A percentile compares a stretch with the other conserved stretches of the same genome.
Evolutionary conservation across 2,888 invertebrate species (phyloP).

Genomic region (Melitaea athalia): DNA sequence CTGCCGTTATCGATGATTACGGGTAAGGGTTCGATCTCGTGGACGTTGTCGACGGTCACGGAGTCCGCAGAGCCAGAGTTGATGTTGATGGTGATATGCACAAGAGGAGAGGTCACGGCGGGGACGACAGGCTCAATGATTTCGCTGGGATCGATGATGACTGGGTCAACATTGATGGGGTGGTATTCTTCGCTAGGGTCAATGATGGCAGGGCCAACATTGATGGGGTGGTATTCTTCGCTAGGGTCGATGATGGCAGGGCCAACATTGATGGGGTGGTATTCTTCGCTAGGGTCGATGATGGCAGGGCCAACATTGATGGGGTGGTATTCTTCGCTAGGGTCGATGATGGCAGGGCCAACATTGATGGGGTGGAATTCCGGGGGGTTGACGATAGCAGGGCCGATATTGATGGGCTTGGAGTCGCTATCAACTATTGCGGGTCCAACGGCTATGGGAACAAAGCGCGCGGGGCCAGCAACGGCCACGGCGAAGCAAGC

Average conservation of each 20-base stretch:
- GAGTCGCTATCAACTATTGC: slow-evolving; percentile 44
- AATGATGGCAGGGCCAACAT: slow-evolving; percentile 33
- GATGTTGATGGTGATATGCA: slow-evolving; percentile 45
- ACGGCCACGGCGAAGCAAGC: slow-evolving; percentile 40
- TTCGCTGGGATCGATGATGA: neutral
- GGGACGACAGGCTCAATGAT: neutral
- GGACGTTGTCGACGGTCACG: slow-evolving; percentile 22
- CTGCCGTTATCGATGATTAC: slow-evolving; percentile 17
- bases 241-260: slow-evolving; percentile 24
- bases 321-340: slow-evolving; percentile 33
- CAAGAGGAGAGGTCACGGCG: slow-evolving; percentile 27
- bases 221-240: slow-evolving; percentile 37
- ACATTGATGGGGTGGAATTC: slow-evolving; percentile 18
- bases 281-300: neutral
- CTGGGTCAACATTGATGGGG: slow-evolving; percentile 38
- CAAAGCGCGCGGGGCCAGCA: slow-evolving; percentile 32
- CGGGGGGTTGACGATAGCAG: slow-evolving; percentile 36
- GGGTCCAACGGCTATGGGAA: slow-evolving; percentile 44
- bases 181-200: slow-evolving; percentile 34
- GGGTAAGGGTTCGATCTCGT: slow-evolving; percentile 14
- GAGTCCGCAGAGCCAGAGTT: slow-evolving; percentile 21
- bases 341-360: slow-evolving; percentile 29
- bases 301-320: slow-evolving; percentile 43
- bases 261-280: slow-evolving; percentile 24
- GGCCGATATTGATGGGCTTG: slow-evolving; percentile 28